These are phyloP conservation scores for Patella pellucida DNA, from an alignment of 2,888 invertebrate species.

Conservation along the genomic window DNA sequence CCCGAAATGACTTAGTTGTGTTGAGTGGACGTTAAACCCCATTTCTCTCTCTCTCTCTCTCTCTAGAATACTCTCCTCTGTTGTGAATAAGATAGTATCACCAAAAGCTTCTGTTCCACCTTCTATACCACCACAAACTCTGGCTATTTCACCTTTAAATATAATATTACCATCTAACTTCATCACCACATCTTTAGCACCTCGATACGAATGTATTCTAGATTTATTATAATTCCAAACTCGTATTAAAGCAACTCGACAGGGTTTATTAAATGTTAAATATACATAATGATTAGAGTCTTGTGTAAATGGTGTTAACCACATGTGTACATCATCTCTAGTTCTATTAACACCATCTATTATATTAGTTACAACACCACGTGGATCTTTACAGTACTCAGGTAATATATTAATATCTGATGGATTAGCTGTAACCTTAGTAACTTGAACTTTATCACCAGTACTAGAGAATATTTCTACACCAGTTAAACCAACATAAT, in stretches of 20 bases:
- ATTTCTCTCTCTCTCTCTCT: too few relatives aligned
- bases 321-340: constrained; percentile 83
- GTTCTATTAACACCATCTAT: constrained; percentile 82
- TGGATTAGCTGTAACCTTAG: constrained; percentile 76
- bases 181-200: constrained; percentile 81
- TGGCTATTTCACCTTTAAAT: constrained; percentile 86
- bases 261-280: constrained; percentile 74
- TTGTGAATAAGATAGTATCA: constrained; percentile 85
- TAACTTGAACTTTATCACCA: constrained; percentile 76
- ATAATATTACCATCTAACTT: constrained; percentile 79
- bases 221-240: constrained; percentile 92
- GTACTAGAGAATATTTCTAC: constrained; percentile 80
- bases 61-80: constrained; percentile 79
- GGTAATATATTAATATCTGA: constrained; percentile 78
- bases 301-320: constrained; percentile 79
- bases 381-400: constrained; percentile 78
- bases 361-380: constrained; percentile 78
- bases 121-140: constrained; percentile 82
- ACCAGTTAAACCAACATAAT: constrained; percentile 84
- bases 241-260: constrained; percentile 78
- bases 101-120: constrained; percentile 78
- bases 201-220: constrained; percentile 85
- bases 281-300: constrained; percentile 77
- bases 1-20: too few relatives aligned
- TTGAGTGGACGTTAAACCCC: too few relatives aligned